These are phyloP conservation scores for Pyralis farinalis DNA, from an alignment of 2,888 invertebrate species.

Conservation along the genomic window DNA sequence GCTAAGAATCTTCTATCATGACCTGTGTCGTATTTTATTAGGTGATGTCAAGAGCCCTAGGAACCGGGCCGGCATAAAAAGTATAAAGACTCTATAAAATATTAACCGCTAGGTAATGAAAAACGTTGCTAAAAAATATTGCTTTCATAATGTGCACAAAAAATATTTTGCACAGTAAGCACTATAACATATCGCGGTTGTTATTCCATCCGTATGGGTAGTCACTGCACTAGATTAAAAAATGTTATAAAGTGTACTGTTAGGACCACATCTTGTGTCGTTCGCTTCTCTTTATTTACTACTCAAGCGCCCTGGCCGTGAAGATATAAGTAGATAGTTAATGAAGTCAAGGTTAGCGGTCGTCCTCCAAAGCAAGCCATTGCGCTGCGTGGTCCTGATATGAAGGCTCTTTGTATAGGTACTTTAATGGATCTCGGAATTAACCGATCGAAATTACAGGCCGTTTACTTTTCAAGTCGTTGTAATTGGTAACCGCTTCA, in stretches of 20 bases:
- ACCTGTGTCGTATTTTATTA: too few relatives aligned
- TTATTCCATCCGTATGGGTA: not conserved
- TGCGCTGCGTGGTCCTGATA: not conserved
- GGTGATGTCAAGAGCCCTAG: too few relatives aligned
- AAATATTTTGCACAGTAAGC: not conserved
- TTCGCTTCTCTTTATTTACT: too few relatives aligned
- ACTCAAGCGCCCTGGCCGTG: too few relatives aligned
- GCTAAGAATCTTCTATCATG: too few relatives aligned
- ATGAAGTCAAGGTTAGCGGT: too few relatives aligned
- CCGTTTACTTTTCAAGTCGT: constrained; percentile 65
- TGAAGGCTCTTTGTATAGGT: constrained; percentile 11
- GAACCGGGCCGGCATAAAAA: too few relatives aligned
- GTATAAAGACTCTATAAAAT: too few relatives aligned
- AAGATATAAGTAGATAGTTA: too few relatives aligned
- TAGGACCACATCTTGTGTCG: too few relatives aligned
- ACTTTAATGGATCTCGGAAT: constrained; percentile 42
- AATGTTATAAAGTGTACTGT: not conserved
- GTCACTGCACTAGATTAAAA: not conserved
- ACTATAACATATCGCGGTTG: not conserved
- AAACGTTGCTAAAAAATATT: constrained; percentile 22
- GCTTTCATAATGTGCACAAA: constrained; percentile 4
- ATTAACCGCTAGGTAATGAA: constrained; percentile 35
- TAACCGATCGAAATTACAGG: constrained; percentile 60
- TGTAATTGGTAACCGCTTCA: constrained; percentile 67
- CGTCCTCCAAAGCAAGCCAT: not conserved